Base-by-base conservation (phyloP, 2,113 vertebrate genomes). In the Anoura caudifer region DNA sequence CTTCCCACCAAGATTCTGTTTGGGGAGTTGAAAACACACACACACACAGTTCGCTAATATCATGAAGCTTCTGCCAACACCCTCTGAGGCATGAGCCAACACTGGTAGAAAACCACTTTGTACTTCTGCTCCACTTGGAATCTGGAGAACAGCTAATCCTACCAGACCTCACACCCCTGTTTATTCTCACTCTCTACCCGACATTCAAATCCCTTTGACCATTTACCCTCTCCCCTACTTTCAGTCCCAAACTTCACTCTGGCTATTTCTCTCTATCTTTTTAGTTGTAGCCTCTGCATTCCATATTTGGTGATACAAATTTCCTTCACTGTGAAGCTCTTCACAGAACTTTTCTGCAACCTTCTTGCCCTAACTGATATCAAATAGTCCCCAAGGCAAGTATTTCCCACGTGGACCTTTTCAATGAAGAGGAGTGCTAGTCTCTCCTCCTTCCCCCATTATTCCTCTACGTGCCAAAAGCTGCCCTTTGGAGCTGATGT, bases 51-150 rank as follows among this genome's bases (percentile, higher is more conserved):
- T 87, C 92, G 75, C 94, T 94, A 95, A 96, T 33, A 54, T 45
- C 1, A 3, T 47, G 77, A 94, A 75, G 52, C 36, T 24, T 73
- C 81, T 86, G 85, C 69, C 95, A 69, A 75, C 24, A 61, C 11
- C 59, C 73, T 15, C 24, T 16, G 38, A 36, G 59, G 47, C 41
- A 69, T 50, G 85, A 70, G 95, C 93, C 97, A 95, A 72, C 38
- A 52, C 31, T 76, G 59, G 38, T 86, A 65, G 89, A 85, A 95
- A 96, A 65, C 43, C 56, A 87, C 85, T 56, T 28, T 87, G 67
- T 70, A 83, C 90, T 95, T 98, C 91, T 97, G 77, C 82, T 86
- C 95, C 7, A 96, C 72, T 98, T 96, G 97, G 97, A 96, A 85
- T 28, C 56, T 24, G 38, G 52, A 56, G 41, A 81, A 38, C 54